Evolutionary conservation across 2,113 vertebrate species (phyloP), one percentile per base, ranked within the genome.

Genomic region (Epinephelus fuscoguttatus): DNA sequence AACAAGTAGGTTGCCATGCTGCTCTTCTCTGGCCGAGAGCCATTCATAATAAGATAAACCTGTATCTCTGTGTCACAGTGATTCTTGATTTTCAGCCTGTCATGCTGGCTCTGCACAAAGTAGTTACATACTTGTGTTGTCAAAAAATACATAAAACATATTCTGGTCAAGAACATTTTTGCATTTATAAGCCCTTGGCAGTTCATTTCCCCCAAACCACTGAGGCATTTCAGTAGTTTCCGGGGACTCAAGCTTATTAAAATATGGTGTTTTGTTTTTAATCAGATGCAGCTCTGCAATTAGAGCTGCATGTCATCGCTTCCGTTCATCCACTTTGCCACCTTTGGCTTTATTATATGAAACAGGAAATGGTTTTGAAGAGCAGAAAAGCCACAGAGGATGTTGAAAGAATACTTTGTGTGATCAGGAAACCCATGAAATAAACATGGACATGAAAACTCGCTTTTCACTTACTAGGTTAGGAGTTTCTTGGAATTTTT

Each of bases 341-440:
- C 14, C 14, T 50, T 15, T 17, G 19, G 8, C 25, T 25, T 57
- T 5, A 45, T 70, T 1, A 23, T 45, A 4, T 27, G 2, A 40
- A 30, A 50, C 78, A 69, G 79, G 78, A 81, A 86, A 81, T 72
- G 42, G 21, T 27, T 72, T 53, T 49, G 17, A 52, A 76, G 23
- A 76, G 77, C 72, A 71, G 3, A 62, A 23, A 71, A 77, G 17
- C 61, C 61, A 30, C 53, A 72, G 21, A 56, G 7, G 23, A 66
- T 66, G 66, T 49, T 60, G 59, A 64, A 40, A 64, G n/a, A 6
- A 3, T 27, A 11, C 30, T 66, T 42, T 45, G 7, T 73, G 62
- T n/a, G 30, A 37, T 33, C 33, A 67, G 33, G 42, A 72, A 76
- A 27, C 21, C 11, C 25, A 15, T 19, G 33, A 0, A 75, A 66